phyloP scores from a whole-genome alignment of 2,888 invertebrate species.

The Mythimna impura region DNA sequence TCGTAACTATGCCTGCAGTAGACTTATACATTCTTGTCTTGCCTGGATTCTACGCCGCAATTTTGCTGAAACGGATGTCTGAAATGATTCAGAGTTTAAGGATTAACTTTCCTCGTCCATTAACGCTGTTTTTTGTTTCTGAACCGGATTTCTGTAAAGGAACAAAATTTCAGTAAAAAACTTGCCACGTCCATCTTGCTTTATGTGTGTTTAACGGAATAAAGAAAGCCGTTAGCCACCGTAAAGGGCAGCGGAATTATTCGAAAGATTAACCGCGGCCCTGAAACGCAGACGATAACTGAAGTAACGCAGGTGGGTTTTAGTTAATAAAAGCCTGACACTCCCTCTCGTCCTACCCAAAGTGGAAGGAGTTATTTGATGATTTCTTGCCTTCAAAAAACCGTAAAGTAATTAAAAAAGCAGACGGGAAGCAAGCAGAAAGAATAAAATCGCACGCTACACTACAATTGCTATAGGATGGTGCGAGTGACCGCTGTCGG shows the following conservation, averaged over 20 bases:
- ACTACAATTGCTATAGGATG: too few relatives aligned
- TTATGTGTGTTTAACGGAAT: too few relatives aligned
- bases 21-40: not conserved
- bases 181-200: too few relatives aligned
- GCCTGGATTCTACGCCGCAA: not conserved
- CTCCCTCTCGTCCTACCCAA: not conserved
- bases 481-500: too few relatives aligned
- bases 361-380: not conserved
- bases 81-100: not conserved
- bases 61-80: not conserved
- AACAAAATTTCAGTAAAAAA: too few relatives aligned
- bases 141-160: too few relatives aligned
- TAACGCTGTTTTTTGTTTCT: too few relatives aligned
- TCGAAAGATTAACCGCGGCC: not conserved
- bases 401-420: too few relatives aligned
- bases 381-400: not conserved
- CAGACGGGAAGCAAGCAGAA: too few relatives aligned
- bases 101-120: not conserved
- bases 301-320: not conserved
- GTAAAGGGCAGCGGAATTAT: too few relatives aligned
- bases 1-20: constrained; percentile 7
- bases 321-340: not conserved
- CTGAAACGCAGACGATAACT: not conserved
- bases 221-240: too few relatives aligned
- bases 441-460: too few relatives aligned